Evolutionary conservation across 2,888 invertebrate species (phyloP), one percentile per base, ranked within the genome.

Genomic region (Eueremaeus valkanovi): DNA sequence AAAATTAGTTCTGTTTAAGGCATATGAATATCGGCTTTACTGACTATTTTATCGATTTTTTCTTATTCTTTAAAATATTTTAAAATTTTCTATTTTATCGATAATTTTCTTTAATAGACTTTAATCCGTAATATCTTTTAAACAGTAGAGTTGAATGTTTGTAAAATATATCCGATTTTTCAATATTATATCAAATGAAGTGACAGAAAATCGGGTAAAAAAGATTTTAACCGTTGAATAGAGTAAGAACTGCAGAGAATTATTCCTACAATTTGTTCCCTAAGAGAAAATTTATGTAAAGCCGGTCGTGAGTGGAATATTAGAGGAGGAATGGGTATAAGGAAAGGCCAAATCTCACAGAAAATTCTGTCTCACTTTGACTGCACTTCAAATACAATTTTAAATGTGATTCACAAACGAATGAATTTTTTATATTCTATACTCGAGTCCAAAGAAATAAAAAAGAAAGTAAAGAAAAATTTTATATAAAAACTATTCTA

Each of bases 391-490:
- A 49, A 18, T 49, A n/a, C 49, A 11, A 49, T 49, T 21, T 49
- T 49, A 49, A 49, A 49, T 49, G 49, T n/a, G 21, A 49, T 49
- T 49, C 49, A n/a, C 49, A 49, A 49, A 49, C 49, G 49, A 49
- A 49, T 49, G n/a, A 49, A 49, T 49, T 49, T n/a, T n/a, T n/a
- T n/a, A n/a, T n/a, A n/a, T n/a, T 1, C n/a, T 49, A n/a, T 49
- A 49, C 49, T 49, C 21, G 49, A 49, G 49, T n/a, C 21, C 18
- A 49, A 49, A 49, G 49, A 21, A 8, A 13, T 13, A n/a, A 49
- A 49, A 49, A 49, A 49, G n/a, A n/a, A n/a, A n/a, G n/a, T n/a
- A n/a, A n/a, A n/a, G n/a, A n/a, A n/a, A n/a, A n/a, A n/a, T n/a
- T n/a, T n/a, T n/a, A n/a, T n/a, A n/a, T 49, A 18, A 49, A 49